Evolutionary conservation across 2,888 invertebrate species (phyloP), one percentile per base, ranked within the genome.

Genomic region (Bombylius major): DNA sequence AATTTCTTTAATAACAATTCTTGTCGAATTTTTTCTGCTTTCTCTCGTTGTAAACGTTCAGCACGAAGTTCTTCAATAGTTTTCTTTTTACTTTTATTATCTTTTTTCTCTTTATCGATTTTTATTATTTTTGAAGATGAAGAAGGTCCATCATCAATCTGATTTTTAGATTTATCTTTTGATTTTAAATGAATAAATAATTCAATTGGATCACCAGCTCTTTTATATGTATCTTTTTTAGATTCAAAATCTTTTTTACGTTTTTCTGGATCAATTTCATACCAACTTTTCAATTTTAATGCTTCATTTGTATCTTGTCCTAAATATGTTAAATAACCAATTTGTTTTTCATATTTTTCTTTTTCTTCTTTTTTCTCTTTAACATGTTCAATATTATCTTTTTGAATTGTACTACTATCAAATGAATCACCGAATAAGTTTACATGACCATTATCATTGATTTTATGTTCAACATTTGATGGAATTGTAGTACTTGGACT

Each of bases 261-360:
- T 31, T 65, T 58, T 50, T 70, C 65, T 58, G 63, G 88, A 32
- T 79, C 71, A 55, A 84, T 78, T 71, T 92, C 86, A 76, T 94
- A 96, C 95, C 96, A 96, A 64, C 88, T 90, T 64, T 82, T 82
- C 66, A 87, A 85, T 45, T 87, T 89, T n/a, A 86, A 79, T 4
- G 84, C 82, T 75, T 92, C 91, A 73, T 89, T 86, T 44, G 89
- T 88, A 66, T 91, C 90, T 75, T 98, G 96, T 0, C 96, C 98
- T 55, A 98, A 78, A 75, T 96, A 97, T 5, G 94, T 96, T 46
- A 98, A 78, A 66, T 95, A 90, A 0, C 99, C 98, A 67, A 99
- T 93, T 76, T 93, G 90, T 69, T 96, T 97, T 70, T 99, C 98
- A 78, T 95, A 96, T 65, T 94, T 92, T 71, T 98, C 96, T 69